These are phyloP conservation scores for Dicrostonyx torquatus DNA, from an alignment of 2,797 vertebrate species.

Conservation along the genomic window DNA sequence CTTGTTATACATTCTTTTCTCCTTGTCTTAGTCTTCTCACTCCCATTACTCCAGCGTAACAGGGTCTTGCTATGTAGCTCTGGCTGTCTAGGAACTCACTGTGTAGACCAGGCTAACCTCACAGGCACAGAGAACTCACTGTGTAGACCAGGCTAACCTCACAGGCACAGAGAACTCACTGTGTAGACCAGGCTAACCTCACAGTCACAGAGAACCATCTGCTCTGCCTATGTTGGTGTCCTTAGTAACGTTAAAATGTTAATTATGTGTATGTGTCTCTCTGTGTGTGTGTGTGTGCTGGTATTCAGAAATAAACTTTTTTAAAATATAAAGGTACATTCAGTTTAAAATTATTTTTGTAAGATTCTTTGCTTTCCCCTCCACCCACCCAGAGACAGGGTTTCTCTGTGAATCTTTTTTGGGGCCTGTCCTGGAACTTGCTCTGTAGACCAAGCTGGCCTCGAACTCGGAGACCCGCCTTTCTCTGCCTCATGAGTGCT, in stretches of 20 bases:
- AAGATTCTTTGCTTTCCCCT: background rate
- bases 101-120: background rate
- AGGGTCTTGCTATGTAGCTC: background rate
- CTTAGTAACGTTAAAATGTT: slow-evolving; percentile 23
- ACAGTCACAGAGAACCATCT: background rate
- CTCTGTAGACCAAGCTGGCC: too few species aligned
- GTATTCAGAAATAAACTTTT: slow-evolving; percentile 54
- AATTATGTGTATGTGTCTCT: background rate
- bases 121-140: background rate
- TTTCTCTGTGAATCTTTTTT: too few species aligned
- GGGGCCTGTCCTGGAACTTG: too few species aligned
- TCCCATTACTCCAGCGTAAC: slow-evolving; percentile 9
- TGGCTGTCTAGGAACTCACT: background rate
- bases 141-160: background rate
- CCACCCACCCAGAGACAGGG: too few species aligned
- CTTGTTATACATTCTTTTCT: slow-evolving; percentile 9
- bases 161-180: background rate
- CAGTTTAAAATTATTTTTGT: slow-evolving; percentile 59
- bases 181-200: background rate
- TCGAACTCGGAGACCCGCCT: too few species aligned
- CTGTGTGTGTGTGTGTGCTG: background rate
- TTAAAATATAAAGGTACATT: slow-evolving; percentile 66
- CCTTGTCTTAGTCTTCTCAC: slow-evolving; percentile 49
- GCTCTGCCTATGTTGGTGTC: background rate
- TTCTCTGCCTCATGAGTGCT: too few species aligned